Evolutionary conservation across 2,888 invertebrate species (phyloP).

Genomic region (Pristionchus fissidentatus): DNA sequence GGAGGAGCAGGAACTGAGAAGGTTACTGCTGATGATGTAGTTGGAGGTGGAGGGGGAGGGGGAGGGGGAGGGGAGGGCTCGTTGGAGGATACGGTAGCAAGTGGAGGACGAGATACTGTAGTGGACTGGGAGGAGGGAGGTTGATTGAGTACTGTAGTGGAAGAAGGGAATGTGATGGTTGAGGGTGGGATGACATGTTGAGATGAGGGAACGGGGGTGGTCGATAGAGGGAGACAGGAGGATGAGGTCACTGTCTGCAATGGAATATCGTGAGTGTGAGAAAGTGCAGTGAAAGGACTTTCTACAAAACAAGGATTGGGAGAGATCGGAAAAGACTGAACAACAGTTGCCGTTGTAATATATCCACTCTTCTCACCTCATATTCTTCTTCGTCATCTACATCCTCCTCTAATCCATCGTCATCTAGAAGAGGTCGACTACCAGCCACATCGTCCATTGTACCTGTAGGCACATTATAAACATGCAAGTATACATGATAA

Average conservation of each 20-base stretch:
- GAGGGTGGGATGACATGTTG: not conserved
- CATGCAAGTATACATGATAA: too few species aligned
- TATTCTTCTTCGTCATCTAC: conserved; percentile 55
- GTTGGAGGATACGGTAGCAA: not conserved
- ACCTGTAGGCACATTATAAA: not conserved
- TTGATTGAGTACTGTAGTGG: not conserved
- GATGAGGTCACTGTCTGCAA: conserved; percentile 22
- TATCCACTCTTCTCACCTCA: conserved; percentile 33
- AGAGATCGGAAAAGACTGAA: too few species aligned
- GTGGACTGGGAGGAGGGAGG: too few species aligned
- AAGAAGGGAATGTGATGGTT: not conserved
- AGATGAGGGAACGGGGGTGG: conserved; percentile 13
- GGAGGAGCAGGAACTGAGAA: not conserved
- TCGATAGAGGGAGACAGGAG: not conserved
- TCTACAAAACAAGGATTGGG: too few species aligned
- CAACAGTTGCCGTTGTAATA: too few species aligned
- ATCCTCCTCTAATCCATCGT: conserved; percentile 59
- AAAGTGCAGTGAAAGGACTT: not conserved
- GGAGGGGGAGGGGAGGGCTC: not conserved
- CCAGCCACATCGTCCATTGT: conserved; percentile 59
- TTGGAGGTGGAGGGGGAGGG: too few species aligned
- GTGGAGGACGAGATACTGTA: too few species aligned
- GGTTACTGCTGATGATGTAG: not conserved
- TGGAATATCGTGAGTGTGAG: not conserved
- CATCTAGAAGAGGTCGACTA: conserved; percentile 62